Conservation (phyloP, 2,888 invertebrate species). For the Tipula vernalis region DNA sequence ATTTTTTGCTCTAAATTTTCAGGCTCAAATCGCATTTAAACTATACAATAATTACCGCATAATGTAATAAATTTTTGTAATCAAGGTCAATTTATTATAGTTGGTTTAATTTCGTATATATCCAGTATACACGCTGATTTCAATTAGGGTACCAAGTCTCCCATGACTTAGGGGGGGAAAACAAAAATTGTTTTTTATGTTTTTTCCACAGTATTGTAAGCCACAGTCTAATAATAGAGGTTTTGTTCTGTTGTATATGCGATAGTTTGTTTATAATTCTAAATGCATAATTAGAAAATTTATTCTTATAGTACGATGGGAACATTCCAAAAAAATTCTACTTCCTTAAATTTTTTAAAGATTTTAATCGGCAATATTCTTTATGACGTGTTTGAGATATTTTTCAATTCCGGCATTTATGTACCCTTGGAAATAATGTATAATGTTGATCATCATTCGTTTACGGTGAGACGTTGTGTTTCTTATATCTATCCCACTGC, state of each 20-base stretch:
- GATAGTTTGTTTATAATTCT: not conserved
- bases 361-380: not conserved
- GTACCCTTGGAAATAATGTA: no score
- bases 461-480: no score
- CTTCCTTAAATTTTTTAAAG: not conserved
- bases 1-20: not conserved
- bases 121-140: not conserved
- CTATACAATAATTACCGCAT: not conserved
- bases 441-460: no score
- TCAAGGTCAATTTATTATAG: not conserved
- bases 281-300: not conserved
- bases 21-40: not conserved
- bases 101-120: not conserved
- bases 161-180: not conserved
- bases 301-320: not conserved
- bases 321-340: not conserved
- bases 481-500: no score
- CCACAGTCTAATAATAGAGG: not conserved
- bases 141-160: not conserved
- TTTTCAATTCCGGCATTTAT: not conserved
- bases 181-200: not conserved
- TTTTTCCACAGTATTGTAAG: not conserved
- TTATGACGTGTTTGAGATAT: not conserved
- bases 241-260: no score
- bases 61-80: not conserved